phyloP scores from a whole-genome alignment of 2,113 vertebrate genomes.

The Neodon shergylaensis region DNA sequence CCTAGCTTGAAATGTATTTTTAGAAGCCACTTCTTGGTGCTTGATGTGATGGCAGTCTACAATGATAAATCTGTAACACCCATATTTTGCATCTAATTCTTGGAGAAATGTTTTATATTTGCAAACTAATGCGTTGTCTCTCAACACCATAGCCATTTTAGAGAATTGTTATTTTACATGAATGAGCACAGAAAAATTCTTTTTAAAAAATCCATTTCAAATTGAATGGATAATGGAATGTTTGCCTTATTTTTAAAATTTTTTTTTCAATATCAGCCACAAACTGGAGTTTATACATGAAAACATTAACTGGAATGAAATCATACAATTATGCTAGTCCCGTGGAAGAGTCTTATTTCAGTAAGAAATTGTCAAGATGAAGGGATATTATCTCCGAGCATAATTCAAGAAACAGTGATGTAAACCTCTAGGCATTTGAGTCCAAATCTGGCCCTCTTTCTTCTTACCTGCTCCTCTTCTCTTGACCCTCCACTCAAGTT shows the following conservation, averaged over 20 bases:
- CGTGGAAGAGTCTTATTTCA: conserved; percentile 35
- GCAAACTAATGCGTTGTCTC: conserved; percentile 17
- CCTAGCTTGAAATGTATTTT: background rate
- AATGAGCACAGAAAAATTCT: conserved; percentile 52
- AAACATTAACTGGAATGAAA: conserved; percentile 60
- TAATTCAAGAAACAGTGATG: background rate
- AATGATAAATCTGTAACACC: background rate
- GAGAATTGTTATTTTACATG: conserved; percentile 64
- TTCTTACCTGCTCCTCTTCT: background rate
- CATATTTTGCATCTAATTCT: conserved; percentile 47
- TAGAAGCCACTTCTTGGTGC: conserved; percentile 26
- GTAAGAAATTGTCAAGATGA: conserved; percentile 55
- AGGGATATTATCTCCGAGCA: background rate
- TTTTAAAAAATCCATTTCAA: conserved; percentile 42
- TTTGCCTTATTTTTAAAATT: conserved; percentile 63
- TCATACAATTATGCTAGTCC: conserved; percentile 32
- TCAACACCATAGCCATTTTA: conserved; percentile 63
- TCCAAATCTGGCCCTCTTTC: background rate
- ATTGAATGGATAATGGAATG: conserved; percentile 69
- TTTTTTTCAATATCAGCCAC: conserved; percentile 41
- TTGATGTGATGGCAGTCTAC: conserved; percentile 15
- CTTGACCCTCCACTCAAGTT: background rate
- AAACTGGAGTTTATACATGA: conserved; percentile 58
- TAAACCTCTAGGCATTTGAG: conserved; percentile 8
- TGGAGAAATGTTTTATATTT: conserved; percentile 46